Conservation (phyloP, 35 echinoderm and acorn worm species). For the Lytechinus pictus region DNA sequence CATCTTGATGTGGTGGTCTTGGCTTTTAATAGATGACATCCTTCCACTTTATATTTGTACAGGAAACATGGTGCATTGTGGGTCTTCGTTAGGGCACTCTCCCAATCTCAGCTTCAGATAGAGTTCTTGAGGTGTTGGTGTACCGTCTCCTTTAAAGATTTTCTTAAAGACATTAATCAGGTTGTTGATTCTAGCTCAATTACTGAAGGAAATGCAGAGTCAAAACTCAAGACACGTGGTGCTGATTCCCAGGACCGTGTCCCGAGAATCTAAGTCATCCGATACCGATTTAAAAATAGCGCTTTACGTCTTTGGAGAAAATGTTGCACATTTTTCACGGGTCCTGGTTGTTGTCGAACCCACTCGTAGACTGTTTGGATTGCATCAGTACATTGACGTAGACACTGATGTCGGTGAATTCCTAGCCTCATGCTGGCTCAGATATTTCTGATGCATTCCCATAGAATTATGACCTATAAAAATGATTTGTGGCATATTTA, state of each 20-base stretch:
- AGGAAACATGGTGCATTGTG: too few species aligned
- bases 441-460: slow-evolving; percentile 30
- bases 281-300: background rate
- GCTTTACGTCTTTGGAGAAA: background rate
- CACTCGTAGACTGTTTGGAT: background rate
- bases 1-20: too few species aligned
- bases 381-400: background rate
- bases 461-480: slow-evolving; percentile 40
- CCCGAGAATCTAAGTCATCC: background rate
- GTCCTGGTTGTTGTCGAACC: background rate
- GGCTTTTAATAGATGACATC: too few species aligned
- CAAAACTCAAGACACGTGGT: background rate
- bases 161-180: background rate
- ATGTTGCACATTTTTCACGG: slow-evolving; percentile 2
- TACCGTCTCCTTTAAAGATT: background rate
- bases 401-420: slow-evolving; percentile 8
- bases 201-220: background rate
- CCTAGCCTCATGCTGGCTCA: slow-evolving; percentile 14
- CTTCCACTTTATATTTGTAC: too few species aligned
- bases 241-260: background rate
- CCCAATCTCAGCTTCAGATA: too few species aligned
- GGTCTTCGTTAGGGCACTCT: too few species aligned
- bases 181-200: slow-evolving; percentile 1
- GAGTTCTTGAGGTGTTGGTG: background rate
- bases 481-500: slow-evolving; percentile 41